Conservation (phyloP, 2,888 invertebrate species). For the Uloborus plumipes region DNA sequence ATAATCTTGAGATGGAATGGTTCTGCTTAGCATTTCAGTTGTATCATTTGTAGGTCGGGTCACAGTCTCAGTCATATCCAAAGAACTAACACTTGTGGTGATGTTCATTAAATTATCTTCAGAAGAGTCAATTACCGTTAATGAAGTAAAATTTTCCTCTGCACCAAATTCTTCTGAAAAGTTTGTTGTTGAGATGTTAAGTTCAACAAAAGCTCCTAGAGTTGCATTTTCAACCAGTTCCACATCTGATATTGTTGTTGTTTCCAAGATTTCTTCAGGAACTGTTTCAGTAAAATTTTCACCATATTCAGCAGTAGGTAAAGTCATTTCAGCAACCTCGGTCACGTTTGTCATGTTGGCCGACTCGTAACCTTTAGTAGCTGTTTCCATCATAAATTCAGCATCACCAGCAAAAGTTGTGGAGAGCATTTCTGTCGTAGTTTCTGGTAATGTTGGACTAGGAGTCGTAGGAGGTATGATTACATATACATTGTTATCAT, state of each 20-base stretch:
- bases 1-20: no score
- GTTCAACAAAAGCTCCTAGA: not conserved
- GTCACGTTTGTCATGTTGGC: not conserved
- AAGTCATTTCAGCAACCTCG: not conserved
- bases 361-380: not conserved
- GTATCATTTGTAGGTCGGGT: no score
- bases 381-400: not conserved
- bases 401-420: not conserved
- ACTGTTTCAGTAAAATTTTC: constrained; percentile 3
- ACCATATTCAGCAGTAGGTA: not conserved
- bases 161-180: no score
- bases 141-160: no score
- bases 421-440: constrained; percentile 14
- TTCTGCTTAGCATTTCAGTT: no score
- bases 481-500: constrained; percentile 45
- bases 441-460: constrained; percentile 51
- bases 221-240: not conserved
- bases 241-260: not conserved
- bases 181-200: no score
- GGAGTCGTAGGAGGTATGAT: constrained; percentile 54
- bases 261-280: not conserved
- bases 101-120: not conserved
- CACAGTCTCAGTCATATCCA: no score
- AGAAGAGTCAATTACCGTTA: not conserved
- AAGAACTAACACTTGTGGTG: no score